These are phyloP conservation scores for Haliclona indistincta DNA, from an alignment of 37 sponge, comb jelly and placozoan species.

Conservation along the genomic window DNA sequence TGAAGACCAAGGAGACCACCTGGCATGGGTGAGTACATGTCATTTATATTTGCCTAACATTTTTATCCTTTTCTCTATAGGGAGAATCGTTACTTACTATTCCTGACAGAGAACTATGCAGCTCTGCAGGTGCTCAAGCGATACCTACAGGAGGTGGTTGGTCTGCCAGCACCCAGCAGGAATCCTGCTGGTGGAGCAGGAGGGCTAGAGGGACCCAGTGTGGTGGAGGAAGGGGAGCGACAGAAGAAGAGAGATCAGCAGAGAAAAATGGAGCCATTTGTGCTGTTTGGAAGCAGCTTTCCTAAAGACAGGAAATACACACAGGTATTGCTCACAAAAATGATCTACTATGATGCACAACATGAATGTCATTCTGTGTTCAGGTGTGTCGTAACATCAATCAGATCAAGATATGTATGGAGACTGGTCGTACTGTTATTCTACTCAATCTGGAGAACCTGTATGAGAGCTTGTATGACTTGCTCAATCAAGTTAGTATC, in stretches of 20 bases:
- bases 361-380: too few species aligned
- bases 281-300: constrained; percentile 93
- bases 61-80: constrained; percentile 28
- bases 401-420: constrained; percentile 96
- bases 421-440: constrained; percentile 84
- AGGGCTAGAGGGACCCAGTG: neutral
- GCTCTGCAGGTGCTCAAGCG: constrained; percentile 82
- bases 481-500: constrained; percentile 94
- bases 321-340: too few species aligned
- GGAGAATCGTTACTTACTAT: constrained; percentile 92
- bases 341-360: too few species aligned
- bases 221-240: too few species aligned
- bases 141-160: constrained; percentile 24
- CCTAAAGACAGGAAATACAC: constrained; percentile 96
- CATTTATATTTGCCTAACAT: neutral
- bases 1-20: constrained; percentile 53
- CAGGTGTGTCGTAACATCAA: constrained; percentile 93
- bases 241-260: neutral
- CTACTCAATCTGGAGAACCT: constrained; percentile 93
- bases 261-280: constrained; percentile 54
- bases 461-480: constrained; percentile 97
- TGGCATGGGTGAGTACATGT: constrained; percentile 70
- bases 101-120: constrained; percentile 92
- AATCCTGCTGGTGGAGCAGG: neutral
- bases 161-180: neutral